A percentile compares a stretch with the other conserved stretches of the same genome.
phyloP scores from a whole-genome alignment of 2,888 invertebrate species.

The Diachrysia chrysitis region DNA sequence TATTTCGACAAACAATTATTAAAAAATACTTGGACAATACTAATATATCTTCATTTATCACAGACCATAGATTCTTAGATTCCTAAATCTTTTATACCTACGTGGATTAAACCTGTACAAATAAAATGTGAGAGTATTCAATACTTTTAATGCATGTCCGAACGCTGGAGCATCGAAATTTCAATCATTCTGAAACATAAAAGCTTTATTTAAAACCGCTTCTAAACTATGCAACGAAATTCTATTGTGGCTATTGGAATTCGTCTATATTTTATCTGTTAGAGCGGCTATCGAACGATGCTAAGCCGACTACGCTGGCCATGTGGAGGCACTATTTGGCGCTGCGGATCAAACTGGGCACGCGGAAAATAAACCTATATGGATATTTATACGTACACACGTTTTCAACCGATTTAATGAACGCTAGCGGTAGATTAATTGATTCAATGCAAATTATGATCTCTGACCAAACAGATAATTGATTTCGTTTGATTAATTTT shows the following conservation, averaged over 20 bases:
- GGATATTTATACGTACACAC: conserved; percentile 51
- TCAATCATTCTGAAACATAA: conserved; percentile 8
- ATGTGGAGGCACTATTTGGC: conserved; percentile 33
- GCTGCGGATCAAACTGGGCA: conserved; percentile 41
- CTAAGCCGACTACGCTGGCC: conserved; percentile 49
- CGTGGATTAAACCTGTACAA: too few species aligned
- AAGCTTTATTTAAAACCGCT: conserved; percentile 16
- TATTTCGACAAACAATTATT: neutral
- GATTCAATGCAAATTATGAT: conserved; percentile 42
- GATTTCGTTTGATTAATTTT: conserved; percentile 9
- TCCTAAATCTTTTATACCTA: too few species aligned
- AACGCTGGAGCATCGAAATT: neutral
- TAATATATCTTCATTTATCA: neutral
- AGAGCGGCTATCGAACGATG: conserved; percentile 40
- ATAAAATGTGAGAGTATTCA: neutral
- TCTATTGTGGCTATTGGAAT: conserved; percentile 35
- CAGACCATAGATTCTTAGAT: neutral
- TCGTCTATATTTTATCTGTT: conserved; percentile 54
- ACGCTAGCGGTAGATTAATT: conserved; percentile 19
- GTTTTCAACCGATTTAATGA: conserved; percentile 36
- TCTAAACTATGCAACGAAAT: conserved; percentile 28
- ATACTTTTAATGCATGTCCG: neutral
- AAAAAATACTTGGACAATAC: too few species aligned
- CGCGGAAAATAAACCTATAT: conserved; percentile 56
- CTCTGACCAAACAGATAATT: conserved; percentile 32